phyloP scores from a whole-genome alignment of 2,888 invertebrate genomes.

The Mythimna loreyi region DNA sequence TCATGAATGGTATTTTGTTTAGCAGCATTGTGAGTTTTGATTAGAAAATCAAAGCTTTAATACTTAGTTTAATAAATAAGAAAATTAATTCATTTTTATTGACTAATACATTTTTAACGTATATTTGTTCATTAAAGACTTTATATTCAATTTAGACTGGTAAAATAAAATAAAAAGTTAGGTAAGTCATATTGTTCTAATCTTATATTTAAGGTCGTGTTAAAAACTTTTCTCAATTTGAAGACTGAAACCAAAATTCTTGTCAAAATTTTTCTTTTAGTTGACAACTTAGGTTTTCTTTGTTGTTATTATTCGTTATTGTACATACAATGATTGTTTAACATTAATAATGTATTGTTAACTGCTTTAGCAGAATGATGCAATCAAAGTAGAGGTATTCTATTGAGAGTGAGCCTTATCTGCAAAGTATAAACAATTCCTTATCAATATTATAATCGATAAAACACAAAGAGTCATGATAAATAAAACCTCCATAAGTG shows the following conservation, averaged over 20 bases:
- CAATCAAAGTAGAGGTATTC: not conserved
- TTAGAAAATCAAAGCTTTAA: too few relatives aligned
- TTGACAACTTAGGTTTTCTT: not conserved
- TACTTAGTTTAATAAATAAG: too few relatives aligned
- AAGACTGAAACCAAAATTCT: constrained; percentile 19
- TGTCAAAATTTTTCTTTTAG: not conserved
- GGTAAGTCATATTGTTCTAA: constrained; percentile 1
- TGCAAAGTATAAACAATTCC: constrained; percentile 1
- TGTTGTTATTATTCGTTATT: not conserved
- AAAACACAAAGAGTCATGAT: constrained; percentile 1
- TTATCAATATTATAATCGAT: constrained; percentile 1
- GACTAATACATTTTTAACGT: not conserved
- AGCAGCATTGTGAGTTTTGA: too few relatives aligned
- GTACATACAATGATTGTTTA: too few relatives aligned
- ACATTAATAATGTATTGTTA: too few relatives aligned
- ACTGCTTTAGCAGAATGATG: not conserved
- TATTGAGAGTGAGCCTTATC: not conserved
- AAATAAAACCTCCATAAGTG: not conserved
- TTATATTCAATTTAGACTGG: constrained; percentile 17
- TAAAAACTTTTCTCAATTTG: constrained; percentile 11
- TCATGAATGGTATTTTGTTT: too few relatives aligned
- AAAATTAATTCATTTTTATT: not conserved
- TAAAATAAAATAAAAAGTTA: constrained; percentile 6
- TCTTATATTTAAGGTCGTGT: not conserved
- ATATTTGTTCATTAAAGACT: not conserved